These are phyloP conservation scores for Dascyllus trimaculatus DNA, from an alignment of 2,113 vertebrate genomes.

Conservation along the genomic window DNA sequence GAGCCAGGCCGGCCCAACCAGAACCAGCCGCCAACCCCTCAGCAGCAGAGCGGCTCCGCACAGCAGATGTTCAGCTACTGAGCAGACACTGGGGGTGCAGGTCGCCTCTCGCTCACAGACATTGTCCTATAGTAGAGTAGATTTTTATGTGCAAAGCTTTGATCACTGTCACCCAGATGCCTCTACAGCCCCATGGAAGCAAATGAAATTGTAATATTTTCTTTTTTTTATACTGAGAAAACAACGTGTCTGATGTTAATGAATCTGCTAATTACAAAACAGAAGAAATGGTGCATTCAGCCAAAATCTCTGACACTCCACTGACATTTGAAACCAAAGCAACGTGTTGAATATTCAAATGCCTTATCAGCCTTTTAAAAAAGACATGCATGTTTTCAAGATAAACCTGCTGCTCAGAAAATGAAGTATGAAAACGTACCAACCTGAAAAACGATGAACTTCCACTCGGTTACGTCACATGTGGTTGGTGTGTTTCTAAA, in stretches of 20 bases:
- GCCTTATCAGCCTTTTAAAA: conserved; percentile 63
- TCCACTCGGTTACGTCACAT: neutral
- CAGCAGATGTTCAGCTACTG: conserved; percentile 97
- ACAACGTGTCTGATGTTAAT: conserved; percentile 28
- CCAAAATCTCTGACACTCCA: conserved; percentile 13
- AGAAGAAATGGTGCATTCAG: conserved; percentile 19
- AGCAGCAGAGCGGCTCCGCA: conserved; percentile 75
- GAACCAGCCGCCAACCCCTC: conserved; percentile 69
- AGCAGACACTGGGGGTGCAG: conserved; percentile 52
- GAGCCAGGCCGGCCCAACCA: conserved; percentile 57
- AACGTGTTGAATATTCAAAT: conserved; percentile 44
- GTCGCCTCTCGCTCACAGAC: conserved; percentile 56
- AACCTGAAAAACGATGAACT: neutral
- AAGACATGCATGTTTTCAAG: conserved; percentile 55
- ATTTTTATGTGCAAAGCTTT: conserved; percentile 46
- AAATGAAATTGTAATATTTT: conserved; percentile 6
- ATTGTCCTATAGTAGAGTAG: conserved; percentile 27
- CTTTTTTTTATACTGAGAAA: conserved; percentile 19
- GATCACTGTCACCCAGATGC: conserved; percentile 68
- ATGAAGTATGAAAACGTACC: neutral
- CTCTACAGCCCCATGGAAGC: conserved; percentile 51
- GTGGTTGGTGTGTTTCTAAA: neutral
- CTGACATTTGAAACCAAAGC: conserved; percentile 74
- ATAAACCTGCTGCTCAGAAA: conserved; percentile 31
- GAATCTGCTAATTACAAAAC: neutral